Percentiles rank a stretch among this genome's conserved stretches.
These are phyloP conservation scores for Panulirus ornatus DNA, from an alignment of 1,140 invertebrate species.

Conservation along the genomic window DNA sequence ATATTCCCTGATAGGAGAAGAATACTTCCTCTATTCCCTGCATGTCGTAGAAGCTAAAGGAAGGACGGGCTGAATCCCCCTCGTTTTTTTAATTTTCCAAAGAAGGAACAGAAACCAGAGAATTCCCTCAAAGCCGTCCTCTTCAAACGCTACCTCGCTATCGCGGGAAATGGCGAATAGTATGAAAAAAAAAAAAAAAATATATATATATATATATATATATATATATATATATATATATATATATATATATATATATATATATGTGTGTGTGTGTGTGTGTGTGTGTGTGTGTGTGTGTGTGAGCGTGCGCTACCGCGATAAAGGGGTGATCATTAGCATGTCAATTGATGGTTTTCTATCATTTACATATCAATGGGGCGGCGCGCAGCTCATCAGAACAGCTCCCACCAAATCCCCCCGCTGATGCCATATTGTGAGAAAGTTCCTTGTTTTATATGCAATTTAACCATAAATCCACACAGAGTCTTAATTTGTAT, in stretches of 20 bases:
- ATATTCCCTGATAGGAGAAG: too few relatives aligned
- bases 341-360: constrained; percentile 72
- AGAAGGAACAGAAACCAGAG: too few relatives aligned
- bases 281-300: constrained; percentile 46
- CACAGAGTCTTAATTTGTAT: not conserved
- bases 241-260: constrained; percentile 35
- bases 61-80: too few relatives aligned
- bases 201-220: not conserved
- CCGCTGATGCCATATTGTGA: constrained; percentile 25
- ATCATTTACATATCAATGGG: constrained; percentile 72
- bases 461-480: not conserved
- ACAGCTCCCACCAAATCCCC: constrained; percentile 68
- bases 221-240: not conserved
- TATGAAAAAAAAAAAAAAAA: too few relatives aligned
- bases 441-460: constrained; percentile 9
- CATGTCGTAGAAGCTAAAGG: too few relatives aligned
- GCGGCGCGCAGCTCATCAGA: constrained; percentile 68
- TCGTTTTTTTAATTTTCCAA: too few relatives aligned
- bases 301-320: constrained; percentile 49
- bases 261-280: constrained; percentile 53
- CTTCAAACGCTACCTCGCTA: too few relatives aligned
- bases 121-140: too few relatives aligned
- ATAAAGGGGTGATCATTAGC: constrained; percentile 72
- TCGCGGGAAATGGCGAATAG: too few relatives aligned
- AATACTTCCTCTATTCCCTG: too few relatives aligned